A percentile compares a stretch with the other conserved stretches of the same genome.
Conservation (phyloP, 2,113 vertebrate species). For the Ictidomys tridecemlineatus region DNA sequence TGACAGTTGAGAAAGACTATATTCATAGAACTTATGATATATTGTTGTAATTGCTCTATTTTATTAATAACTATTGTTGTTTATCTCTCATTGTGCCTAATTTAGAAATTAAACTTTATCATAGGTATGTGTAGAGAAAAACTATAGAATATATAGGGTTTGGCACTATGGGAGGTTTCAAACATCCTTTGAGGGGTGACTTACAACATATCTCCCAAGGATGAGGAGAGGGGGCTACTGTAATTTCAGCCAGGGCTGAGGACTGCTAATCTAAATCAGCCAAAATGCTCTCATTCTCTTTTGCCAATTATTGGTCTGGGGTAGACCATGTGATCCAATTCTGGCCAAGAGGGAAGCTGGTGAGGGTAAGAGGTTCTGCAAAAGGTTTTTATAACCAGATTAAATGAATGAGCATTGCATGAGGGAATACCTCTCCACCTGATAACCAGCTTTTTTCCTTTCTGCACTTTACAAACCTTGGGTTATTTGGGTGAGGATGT, state of each 20-base stretch:
- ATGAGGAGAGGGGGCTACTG: not conserved
- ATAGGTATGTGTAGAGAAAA: not conserved
- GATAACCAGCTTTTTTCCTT: constrained; percentile 29
- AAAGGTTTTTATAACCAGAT: constrained; percentile 25
- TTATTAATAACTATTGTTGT: not conserved
- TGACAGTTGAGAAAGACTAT: not conserved
- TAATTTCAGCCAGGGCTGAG: not conserved
- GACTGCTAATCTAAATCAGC: not conserved
- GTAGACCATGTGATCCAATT: not conserved
- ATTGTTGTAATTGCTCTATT: not conserved
- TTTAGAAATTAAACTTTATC: constrained; percentile 28
- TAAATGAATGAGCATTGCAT: not conserved
- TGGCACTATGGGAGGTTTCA: not conserved
- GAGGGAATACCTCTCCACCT: not conserved
- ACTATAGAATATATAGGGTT: not conserved
- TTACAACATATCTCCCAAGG: not conserved
- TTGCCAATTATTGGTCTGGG: not conserved
- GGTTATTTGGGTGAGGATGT: not conserved
- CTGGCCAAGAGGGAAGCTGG: not conserved
- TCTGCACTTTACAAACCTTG: not conserved
- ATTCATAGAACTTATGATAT: not conserved
- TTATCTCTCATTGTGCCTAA: not conserved
- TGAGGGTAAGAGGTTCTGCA: not conserved
- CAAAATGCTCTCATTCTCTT: not conserved
- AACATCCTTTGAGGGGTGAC: not conserved